Base-by-base conservation (phyloP, 2,113 vertebrate genomes). In the Dinomys branickii region DNA sequence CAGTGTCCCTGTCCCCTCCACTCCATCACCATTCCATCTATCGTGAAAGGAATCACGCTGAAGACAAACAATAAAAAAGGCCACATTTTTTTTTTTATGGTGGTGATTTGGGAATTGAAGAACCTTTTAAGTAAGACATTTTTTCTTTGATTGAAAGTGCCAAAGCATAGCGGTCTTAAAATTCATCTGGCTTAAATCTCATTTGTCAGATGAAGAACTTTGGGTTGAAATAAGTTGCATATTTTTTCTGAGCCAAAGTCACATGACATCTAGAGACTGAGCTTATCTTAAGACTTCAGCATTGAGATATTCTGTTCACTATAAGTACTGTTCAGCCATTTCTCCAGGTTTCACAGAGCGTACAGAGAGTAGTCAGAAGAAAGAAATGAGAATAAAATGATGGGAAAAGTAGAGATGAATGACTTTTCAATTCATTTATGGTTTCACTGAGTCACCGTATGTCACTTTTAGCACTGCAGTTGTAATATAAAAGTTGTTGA, bases 81-180 rank as follows among this genome's bases (percentile, higher is more conserved):
- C 91, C 86, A 91, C 71, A 86, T 86, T 52, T 94, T 63, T n/a
- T n/a, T 63, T 83, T 54, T 87, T 26, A 22, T 41, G 19, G 30
- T 65, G 38, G 47, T 41, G 59, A 78, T 90, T 85, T 94, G 50
- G 33, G 30, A 58, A 61, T 65, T 89, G 94, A 65, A 83, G 88
- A 67, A 61, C 63, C 61, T 96, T 82, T 52, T 92, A 96, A 96
- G 47, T 77, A 82, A 78, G 69, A 71, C 17, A 63, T 75, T 95
- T 50, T 67, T 65, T 63, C 47, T 90, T 96, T 19, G 11, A 85
- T 89, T 86, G 65, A n/a, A 93, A 80, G 24, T 73, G 38, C 47
- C 67, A 47, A 61, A 54, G 24, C 91, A n/a, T 17, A 19, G 54
- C 59, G 33, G 44, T 83, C 0, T 87, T 38, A 65, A 80, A 85